Conservation (phyloP, 2,797 vertebrate genomes). For the Xiphophorus birchmanni region DNA sequence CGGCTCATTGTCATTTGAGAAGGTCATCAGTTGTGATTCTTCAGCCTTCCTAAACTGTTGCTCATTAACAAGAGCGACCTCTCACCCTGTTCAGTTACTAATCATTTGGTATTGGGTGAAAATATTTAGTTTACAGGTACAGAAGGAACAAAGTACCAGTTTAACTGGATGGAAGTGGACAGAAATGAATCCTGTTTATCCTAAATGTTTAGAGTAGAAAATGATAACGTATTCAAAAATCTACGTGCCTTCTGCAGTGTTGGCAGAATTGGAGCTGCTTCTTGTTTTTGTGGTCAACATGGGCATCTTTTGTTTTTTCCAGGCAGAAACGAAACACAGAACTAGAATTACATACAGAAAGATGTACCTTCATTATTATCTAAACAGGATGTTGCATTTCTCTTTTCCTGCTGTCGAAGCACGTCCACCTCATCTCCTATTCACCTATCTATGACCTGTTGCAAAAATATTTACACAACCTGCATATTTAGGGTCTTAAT, state of each 20-base stretch:
- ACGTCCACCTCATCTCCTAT: conserved; percentile 26
- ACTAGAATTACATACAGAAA: conserved; percentile 3
- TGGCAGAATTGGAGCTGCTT: conserved; percentile 28
- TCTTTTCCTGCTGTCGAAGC: conserved; percentile 48
- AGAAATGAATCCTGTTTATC: conserved; percentile 28
- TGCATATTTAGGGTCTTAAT: not conserved
- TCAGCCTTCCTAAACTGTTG: conserved; percentile 32
- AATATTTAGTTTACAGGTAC: conserved; percentile 8
- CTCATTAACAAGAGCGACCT: conserved; percentile 35
- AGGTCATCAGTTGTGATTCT: conserved; percentile 59
- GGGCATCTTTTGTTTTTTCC: conserved; percentile 16
- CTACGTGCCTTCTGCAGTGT: conserved; percentile 25
- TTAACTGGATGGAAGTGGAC: conserved; percentile 22
- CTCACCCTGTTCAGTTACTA: conserved; percentile 4
- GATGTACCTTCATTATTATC: conserved; percentile 51
- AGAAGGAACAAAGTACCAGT: conserved; percentile 1
- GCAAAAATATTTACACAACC: not conserved
- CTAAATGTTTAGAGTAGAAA: conserved; percentile 20
- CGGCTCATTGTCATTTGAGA: conserved; percentile 46
- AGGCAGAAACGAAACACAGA: conserved; percentile 29
- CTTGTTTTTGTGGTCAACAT: conserved; percentile 39
- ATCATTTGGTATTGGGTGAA: conserved; percentile 8
- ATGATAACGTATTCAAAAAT: conserved; percentile 9
- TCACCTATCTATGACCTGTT: not conserved
- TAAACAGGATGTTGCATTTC: conserved; percentile 51